Evolutionary conservation across 2,113 vertebrate genomes (phyloP), one percentile per base, ranked within the genome.

Genomic region (Chaenocephalus aceratus): DNA sequence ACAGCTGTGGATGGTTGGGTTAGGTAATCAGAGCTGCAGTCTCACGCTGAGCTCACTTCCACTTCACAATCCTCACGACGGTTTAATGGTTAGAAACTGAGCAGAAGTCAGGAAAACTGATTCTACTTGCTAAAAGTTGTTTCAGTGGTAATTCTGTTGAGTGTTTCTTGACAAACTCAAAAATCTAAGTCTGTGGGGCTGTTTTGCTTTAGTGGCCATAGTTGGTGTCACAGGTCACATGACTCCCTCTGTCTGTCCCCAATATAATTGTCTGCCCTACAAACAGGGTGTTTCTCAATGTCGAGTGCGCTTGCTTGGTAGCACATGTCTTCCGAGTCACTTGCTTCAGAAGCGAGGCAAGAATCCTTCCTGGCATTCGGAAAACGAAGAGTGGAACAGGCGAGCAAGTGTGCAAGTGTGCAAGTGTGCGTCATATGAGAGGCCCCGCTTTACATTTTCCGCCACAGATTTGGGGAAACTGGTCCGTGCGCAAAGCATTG

Each of bases 1-100:
- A 58, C 62, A 52, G 69, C 1, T 1, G 59, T 45, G 41, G 72
- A 84, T 13, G 53, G 64, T 58, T 53, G 68, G 61, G 23, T 67
- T 14, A 56, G 45, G 53, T 76, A 65, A 80, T 74, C 5, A 0
- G 12, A 72, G 45, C 60, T 45, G 45, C 13, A 49, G 69, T 73
- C 44, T 64, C 30, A 34, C 45, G n/a, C 60, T 26, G n/a, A 0
- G 6, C 45, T 52, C 16, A 48, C 58, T 26, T 44, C 70, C 54
- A 58, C 49, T 70, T 21, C 5, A 68, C 13, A 54, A 65, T 68
- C n/a, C 53, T 68, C 59, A 58, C 7, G 12, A 1, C 6, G 34
- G 62, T 41, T 4, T 30, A 51, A 51, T 41, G 7, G 49, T 45
- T 60, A 6, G 66, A 66, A 5, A 54, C 13, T 34, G 58, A 65